Evolutionary conservation across 1,140 invertebrate species (phyloP).

Genomic region (Drosophila virilis): DNA sequence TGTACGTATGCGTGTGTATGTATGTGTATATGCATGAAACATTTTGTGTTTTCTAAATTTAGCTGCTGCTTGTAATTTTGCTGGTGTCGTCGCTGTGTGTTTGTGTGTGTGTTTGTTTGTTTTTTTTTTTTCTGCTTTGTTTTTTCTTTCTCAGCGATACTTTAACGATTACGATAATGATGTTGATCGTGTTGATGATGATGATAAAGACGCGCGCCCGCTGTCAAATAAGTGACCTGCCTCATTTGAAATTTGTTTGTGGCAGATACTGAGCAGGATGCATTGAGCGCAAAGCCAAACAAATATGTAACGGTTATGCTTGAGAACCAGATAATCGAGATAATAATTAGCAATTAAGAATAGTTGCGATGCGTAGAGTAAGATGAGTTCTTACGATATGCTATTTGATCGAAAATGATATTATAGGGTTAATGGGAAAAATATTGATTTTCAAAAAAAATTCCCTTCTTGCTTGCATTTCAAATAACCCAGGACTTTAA

Average conservation of each 20-base stretch:
- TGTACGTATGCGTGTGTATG: not conserved
- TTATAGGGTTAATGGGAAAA: too few species aligned
- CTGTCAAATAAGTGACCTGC: slow-evolving; percentile 76
- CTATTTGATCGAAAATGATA: too few species aligned
- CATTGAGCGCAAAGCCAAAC: slow-evolving; percentile 17
- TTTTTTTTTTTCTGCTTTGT: slow-evolving; percentile 43
- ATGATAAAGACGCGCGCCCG: slow-evolving; percentile 25
- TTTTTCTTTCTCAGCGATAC: slow-evolving; percentile 47
- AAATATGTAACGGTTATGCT: not conserved
- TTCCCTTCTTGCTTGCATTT: too few species aligned
- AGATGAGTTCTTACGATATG: too few species aligned
- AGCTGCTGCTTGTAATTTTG: slow-evolving; percentile 52
- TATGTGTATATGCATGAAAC: slow-evolving; percentile 31
- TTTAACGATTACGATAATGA: slow-evolving; percentile 35
- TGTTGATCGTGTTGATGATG: slow-evolving; percentile 26
- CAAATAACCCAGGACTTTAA: too few species aligned
- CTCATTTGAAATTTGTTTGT: slow-evolving; percentile 78
- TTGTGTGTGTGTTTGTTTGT: slow-evolving; percentile 10
- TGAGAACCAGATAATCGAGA: not conserved
- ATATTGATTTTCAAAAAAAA: too few species aligned
- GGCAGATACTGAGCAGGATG: slow-evolving; percentile 49
- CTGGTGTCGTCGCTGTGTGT: slow-evolving; percentile 18
- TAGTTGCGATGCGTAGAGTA: too few species aligned
- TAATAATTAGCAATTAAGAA: too few species aligned
- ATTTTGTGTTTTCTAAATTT: slow-evolving; percentile 77